Percentiles rank a stretch among this genome's conserved stretches.
These are phyloP conservation scores for Neofelis nebulosa DNA, from an alignment of 2,113 vertebrate species.

Conservation along the genomic window DNA sequence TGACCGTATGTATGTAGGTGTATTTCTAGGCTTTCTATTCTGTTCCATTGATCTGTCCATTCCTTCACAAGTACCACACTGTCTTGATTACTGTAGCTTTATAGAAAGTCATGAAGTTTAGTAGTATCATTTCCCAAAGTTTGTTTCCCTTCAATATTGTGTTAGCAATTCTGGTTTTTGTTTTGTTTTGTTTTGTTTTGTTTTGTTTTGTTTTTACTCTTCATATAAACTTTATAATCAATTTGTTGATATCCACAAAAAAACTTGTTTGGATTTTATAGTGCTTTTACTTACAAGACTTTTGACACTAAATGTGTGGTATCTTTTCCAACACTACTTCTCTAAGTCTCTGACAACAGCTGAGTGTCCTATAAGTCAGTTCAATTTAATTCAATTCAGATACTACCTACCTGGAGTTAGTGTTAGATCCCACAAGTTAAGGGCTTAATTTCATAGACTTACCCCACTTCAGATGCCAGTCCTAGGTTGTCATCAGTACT, in stretches of 20 bases:
- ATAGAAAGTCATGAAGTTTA: neutral
- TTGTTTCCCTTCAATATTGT: neutral
- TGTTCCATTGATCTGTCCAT: neutral
- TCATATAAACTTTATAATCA: neutral
- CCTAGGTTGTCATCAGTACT: neutral
- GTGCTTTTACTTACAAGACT: neutral
- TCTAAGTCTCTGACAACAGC: neutral
- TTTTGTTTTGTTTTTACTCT: neutral
- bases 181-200: too few relatives aligned
- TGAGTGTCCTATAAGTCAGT: neutral
- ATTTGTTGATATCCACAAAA: neutral
- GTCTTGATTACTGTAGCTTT: neutral
- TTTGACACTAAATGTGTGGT: neutral
- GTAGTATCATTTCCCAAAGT: neutral
- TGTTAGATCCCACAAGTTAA: neutral
- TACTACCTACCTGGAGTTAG: neutral
- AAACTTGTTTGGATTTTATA: neutral
- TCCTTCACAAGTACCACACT: neutral
- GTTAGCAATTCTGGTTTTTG: neutral
- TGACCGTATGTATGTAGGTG: neutral
- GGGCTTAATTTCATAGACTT: neutral
- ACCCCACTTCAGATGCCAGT: neutral
- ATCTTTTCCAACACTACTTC: neutral
- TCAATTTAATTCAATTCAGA: neutral
- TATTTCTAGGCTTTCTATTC: neutral